Evolutionary conservation across 2,888 invertebrate species (phyloP).

Genomic region (Nomada goodeniana): DNA sequence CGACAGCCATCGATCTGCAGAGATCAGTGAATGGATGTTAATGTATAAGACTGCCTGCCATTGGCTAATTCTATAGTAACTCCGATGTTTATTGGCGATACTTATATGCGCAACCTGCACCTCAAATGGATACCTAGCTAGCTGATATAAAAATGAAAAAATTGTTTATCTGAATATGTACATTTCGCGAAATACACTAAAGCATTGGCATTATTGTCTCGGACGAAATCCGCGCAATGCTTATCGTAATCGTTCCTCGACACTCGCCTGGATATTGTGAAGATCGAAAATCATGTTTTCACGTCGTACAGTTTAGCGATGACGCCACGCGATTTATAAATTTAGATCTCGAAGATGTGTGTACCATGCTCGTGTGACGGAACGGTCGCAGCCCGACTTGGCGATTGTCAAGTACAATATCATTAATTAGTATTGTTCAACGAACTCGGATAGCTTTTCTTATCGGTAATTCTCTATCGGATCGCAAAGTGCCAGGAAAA

Average conservation of each 20-base stretch:
- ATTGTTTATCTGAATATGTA: constrained; percentile 55
- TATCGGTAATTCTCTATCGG: constrained; percentile 22
- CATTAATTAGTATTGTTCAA: constrained; percentile 19
- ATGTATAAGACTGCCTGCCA: constrained; percentile 41
- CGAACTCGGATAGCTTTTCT: neutral
- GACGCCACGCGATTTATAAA: constrained; percentile 73
- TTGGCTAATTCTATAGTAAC: constrained; percentile 59
- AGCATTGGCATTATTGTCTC: constrained; percentile 4
- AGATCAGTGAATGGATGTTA: constrained; percentile 62
- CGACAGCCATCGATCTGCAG: constrained; percentile 51
- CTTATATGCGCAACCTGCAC: constrained; percentile 57
- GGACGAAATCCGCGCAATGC: neutral
- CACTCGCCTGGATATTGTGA: neutral
- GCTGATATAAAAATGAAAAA: constrained; percentile 68
- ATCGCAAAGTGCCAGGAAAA: neutral
- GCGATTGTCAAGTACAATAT: constrained; percentile 43
- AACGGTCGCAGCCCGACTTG: constrained; percentile 36
- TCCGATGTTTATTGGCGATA: constrained; percentile 61
- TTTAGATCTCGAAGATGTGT: constrained; percentile 65
- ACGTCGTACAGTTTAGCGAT: constrained; percentile 69
- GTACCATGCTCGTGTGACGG: constrained; percentile 64
- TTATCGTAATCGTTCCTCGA: constrained; percentile 11
- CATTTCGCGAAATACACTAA: neutral
- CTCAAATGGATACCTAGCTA: constrained; percentile 70
- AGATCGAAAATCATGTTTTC: constrained; percentile 55